Evolutionary conservation across 2,888 invertebrate genomes (phyloP).

Genomic region (Meiosimyza decipiens): DNA sequence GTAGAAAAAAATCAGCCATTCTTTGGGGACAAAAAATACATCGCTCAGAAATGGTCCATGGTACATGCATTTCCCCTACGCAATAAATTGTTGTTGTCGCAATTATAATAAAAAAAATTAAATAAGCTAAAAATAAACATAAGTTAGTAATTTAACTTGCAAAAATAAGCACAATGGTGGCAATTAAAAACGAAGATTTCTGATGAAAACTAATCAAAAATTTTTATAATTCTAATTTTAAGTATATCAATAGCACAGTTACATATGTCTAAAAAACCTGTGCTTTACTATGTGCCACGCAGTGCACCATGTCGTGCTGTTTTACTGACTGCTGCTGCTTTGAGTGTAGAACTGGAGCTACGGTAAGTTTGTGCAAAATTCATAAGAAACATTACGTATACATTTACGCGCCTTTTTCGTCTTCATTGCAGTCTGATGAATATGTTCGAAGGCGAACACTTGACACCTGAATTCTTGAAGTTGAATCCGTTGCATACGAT

Average conservation of each 20-base stretch:
- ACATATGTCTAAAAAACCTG: slow-evolving; percentile 61
- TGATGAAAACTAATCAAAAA: too few species aligned
- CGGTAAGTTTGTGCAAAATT: slow-evolving; percentile 51
- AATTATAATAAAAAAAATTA: too few species aligned
- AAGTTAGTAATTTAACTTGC: too few species aligned
- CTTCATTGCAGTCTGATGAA: slow-evolving; percentile 56
- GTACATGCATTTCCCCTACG: too few species aligned
- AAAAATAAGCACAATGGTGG: too few species aligned
- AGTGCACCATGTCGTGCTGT: slow-evolving; percentile 76
- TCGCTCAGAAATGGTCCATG: too few species aligned
- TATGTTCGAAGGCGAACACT: slow-evolving; percentile 57
- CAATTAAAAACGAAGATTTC: too few species aligned
- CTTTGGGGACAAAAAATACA: too few species aligned
- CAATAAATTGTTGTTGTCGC: too few species aligned
- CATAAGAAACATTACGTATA: neutral
- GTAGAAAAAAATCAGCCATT: too few species aligned
- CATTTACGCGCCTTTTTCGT: neutral
- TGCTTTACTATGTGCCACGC: slow-evolving; percentile 72
- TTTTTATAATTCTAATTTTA: too few species aligned
- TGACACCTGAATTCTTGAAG: slow-evolving; percentile 61
- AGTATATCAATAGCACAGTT: neutral
- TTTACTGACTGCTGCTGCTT: slow-evolving; percentile 72
- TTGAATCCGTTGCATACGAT: slow-evolving; percentile 72
- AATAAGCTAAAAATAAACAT: too few species aligned
- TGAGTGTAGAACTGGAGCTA: slow-evolving; percentile 73